Conservation (phyloP, 2,888 invertebrate genomes). For the Zootermopsis nevadensis region DNA sequence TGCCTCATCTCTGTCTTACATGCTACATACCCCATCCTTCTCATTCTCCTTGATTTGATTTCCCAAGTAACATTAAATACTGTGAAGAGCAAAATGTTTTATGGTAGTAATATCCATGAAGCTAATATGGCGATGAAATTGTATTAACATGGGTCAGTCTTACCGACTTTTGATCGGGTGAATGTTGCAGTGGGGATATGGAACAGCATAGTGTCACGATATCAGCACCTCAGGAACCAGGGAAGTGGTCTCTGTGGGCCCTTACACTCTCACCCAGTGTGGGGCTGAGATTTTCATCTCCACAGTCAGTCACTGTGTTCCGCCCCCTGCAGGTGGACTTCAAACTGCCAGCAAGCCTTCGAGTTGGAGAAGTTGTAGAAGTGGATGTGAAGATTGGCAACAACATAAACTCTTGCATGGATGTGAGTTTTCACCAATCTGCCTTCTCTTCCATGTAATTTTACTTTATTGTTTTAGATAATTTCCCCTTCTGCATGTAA, state of each 20-base stretch:
- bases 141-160: neutral
- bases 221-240: conserved; percentile 71
- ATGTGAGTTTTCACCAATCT: conserved; percentile 66
- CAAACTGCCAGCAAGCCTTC: conserved; percentile 69
- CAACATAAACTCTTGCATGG: conserved; percentile 76
- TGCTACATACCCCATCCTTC: no score
- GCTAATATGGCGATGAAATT: no score
- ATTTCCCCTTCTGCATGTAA: neutral
- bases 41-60: no score
- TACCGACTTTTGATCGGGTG: neutral
- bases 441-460: no score
- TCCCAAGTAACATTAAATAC: no score
- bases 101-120: no score
- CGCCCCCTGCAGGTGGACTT: conserved; percentile 73
- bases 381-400: conserved; percentile 77
- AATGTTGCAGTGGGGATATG: conserved; percentile 19
- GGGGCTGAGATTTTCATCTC: conserved; percentile 68
- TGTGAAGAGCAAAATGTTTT: no score
- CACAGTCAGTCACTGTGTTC: conserved; percentile 71
- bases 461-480: neutral
- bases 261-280: conserved; percentile 67
- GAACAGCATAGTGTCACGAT: conserved; percentile 63
- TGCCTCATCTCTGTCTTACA: no score
- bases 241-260: conserved; percentile 75
- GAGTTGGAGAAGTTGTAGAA: conserved; percentile 74